phyloP scores from a whole-genome alignment of 2,888 invertebrate genomes.

The Deilephila porcellus region DNA sequence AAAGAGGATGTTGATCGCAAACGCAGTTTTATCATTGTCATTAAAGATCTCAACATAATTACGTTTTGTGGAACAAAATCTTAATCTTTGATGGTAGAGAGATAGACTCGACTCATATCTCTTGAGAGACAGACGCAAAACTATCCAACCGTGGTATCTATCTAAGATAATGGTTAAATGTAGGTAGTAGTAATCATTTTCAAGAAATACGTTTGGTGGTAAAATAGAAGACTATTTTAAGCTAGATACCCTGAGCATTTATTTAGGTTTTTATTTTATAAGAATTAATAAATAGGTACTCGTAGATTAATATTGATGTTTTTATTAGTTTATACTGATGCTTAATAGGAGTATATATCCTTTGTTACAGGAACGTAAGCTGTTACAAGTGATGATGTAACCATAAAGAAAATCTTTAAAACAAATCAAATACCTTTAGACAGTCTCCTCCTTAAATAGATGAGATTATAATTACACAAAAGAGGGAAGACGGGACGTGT shows the following conservation, averaged over 20 bases:
- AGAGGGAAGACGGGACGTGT: background rate
- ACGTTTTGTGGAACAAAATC: background rate
- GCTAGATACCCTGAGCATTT: background rate
- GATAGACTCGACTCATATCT: background rate
- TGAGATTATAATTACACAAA: slow-evolving; percentile 2
- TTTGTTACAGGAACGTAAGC: no score
- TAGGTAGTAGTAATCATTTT: background rate
- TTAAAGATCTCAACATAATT: background rate
- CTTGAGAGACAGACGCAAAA: slow-evolving; percentile 10
- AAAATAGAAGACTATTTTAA: background rate
- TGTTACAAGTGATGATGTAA: background rate
- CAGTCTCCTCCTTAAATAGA: background rate
- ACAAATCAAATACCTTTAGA: background rate
- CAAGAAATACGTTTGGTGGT: background rate
- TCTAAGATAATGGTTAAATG: background rate
- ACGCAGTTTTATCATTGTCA: slow-evolving; percentile 1
- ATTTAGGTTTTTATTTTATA: no score
- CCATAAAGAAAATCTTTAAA: background rate
- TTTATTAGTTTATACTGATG: no score
- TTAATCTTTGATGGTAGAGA: slow-evolving; percentile 8
- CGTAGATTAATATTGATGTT: no score
- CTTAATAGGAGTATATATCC: no score
- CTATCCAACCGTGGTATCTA: background rate
- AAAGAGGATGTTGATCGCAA: slow-evolving; percentile 9
- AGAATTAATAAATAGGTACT: no score